Conservation (phyloP, 1,140 invertebrate species). For the Aricia agestis region DNA sequence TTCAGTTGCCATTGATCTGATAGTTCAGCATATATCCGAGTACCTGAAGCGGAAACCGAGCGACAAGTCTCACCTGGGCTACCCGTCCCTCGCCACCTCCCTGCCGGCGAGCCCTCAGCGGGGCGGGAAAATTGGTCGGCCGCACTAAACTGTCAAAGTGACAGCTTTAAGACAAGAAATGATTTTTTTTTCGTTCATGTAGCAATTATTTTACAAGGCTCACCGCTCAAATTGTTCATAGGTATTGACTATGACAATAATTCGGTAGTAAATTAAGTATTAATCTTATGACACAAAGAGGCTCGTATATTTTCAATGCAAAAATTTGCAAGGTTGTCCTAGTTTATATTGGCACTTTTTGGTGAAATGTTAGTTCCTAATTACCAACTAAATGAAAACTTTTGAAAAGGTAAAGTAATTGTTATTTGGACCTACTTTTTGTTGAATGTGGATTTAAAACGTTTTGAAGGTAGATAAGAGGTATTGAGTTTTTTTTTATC, state of each 20-base stretch:
- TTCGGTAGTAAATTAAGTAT: too few relatives aligned
- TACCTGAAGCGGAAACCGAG: constrained; percentile 52
- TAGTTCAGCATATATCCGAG: constrained; percentile 95
- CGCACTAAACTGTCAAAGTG: constrained; percentile 41
- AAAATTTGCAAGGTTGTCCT: too few relatives aligned
- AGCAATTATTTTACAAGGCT: neutral
- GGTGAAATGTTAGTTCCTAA: too few relatives aligned
- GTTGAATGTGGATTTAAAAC: too few relatives aligned
- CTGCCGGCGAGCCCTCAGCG: constrained; percentile 57
- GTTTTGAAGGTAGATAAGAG: neutral
- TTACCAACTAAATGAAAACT: too few relatives aligned
- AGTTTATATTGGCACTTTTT: too few relatives aligned
- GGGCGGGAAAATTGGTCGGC: constrained; percentile 48
- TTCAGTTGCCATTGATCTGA: constrained; percentile 98
- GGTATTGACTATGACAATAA: too few relatives aligned
- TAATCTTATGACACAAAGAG: too few relatives aligned
- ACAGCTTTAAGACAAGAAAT: neutral
- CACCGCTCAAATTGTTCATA: too few relatives aligned
- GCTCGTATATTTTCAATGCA: too few relatives aligned
- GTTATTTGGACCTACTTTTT: neutral
- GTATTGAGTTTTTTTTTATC: too few relatives aligned
- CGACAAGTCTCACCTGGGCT: constrained; percentile 37
- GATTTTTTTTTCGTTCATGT: neutral
- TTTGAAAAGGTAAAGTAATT: neutral
- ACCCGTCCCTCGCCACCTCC: constrained; percentile 35